Conservation (phyloP, 2,797 vertebrate genomes). For the Epinephelus malabaricus region DNA sequence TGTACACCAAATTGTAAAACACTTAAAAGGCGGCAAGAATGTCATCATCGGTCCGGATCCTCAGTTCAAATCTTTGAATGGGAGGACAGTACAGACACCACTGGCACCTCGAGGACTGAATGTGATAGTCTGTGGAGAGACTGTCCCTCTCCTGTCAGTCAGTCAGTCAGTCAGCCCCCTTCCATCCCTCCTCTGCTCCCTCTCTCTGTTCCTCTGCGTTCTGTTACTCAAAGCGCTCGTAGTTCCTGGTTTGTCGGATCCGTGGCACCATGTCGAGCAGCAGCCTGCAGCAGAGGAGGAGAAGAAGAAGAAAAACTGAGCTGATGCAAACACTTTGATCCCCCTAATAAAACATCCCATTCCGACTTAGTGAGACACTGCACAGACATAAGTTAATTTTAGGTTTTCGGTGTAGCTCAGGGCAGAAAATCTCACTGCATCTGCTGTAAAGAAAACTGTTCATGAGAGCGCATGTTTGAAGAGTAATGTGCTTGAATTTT, state of each 20-base stretch:
- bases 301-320: neutral
- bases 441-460: too few species aligned
- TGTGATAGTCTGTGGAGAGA: slow-evolving; percentile 49
- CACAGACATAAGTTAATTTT: neutral
- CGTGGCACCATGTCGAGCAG: slow-evolving; percentile 94
- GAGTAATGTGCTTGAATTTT: too few species aligned
- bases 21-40: slow-evolving; percentile 38
- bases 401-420: neutral
- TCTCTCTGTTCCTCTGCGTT: neutral
- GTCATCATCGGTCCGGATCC: slow-evolving; percentile 1
- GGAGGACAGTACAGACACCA: slow-evolving; percentile 18
- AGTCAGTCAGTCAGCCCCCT: neutral
- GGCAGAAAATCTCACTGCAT: neutral
- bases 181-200: neutral
- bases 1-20: slow-evolving; percentile 65
- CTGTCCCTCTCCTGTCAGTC: slow-evolving; percentile 27
- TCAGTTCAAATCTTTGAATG: slow-evolving; percentile 13
- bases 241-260: slow-evolving; percentile 93
- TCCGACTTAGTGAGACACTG: neutral
- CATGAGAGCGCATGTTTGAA: too few species aligned
- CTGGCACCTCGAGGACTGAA: slow-evolving; percentile 25
- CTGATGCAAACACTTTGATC: neutral
- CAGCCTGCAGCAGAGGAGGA: slow-evolving; percentile 82
- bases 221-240: slow-evolving; percentile 95
- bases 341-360: neutral